phyloP scores from a whole-genome alignment of 1,140 invertebrate genomes.

The Lepidurus packardi region DNA sequence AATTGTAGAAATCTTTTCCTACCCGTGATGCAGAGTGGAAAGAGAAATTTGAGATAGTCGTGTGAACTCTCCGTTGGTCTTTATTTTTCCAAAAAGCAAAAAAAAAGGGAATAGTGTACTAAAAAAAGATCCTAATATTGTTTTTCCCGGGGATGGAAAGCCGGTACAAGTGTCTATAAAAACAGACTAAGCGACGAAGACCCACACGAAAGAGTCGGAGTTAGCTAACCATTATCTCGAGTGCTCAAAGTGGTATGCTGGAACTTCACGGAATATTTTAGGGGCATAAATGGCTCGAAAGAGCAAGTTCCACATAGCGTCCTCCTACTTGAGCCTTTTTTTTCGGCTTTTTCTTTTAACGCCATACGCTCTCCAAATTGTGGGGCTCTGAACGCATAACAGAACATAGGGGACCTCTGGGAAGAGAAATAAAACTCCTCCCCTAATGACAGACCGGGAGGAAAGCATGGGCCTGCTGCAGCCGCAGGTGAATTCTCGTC shows the following conservation, averaged over 20 bases:
- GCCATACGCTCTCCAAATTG: not conserved
- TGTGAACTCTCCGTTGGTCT: too few species aligned
- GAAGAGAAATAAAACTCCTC: constrained; percentile 19
- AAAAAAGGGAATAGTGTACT: not conserved
- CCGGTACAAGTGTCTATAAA: not conserved
- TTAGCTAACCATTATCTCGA: constrained; percentile 19
- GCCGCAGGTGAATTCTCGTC: constrained; percentile 14
- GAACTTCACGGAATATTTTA: not conserved
- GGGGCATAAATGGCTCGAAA: not conserved
- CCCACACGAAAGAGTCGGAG: not conserved
- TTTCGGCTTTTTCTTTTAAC: not conserved
- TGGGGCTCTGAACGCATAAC: not conserved
- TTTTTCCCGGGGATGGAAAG: not conserved
- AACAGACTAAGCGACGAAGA: not conserved
- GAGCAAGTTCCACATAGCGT: not conserved
- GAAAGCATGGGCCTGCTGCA: not conserved
- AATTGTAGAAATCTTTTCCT: too few species aligned
- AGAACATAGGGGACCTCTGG: constrained; percentile 9
- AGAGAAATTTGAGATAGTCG: too few species aligned
- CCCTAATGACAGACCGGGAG: constrained; percentile 11
- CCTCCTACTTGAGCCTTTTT: not conserved
- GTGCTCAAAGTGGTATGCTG: constrained; percentile 18
- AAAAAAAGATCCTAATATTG: not conserved
- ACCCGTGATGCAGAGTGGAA: too few species aligned
- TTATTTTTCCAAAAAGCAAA: not conserved